Base-by-base conservation (phyloP, 2,888 invertebrate species). In the Torymus aiolomorphi region DNA sequence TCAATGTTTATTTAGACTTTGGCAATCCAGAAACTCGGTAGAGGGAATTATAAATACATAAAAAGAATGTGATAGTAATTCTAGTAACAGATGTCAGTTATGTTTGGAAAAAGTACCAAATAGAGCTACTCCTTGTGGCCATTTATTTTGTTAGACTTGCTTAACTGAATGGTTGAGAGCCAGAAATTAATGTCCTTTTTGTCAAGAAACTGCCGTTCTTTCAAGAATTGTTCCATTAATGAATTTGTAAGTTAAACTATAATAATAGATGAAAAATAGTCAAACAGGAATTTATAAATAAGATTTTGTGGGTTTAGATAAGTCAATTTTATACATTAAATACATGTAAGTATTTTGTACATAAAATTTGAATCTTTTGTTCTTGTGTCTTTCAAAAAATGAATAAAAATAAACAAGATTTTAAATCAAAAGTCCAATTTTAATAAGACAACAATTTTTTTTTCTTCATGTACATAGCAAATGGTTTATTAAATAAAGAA, bases 91-190 rank as follows among this genome's bases (percentile, higher is more conserved):
- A 73, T 96, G 96, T 87, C 92, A 94, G 80, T 91, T 96, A 70
- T 96, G 96, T 88, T 91, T 94, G 70, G 95, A 95, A 85, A 91
- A 91, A 51, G 91, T 91, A 66, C 90, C 93, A 81, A 92, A 94
- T 2, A 94, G 94, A 67, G 90, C 94, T 0, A 95, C 96, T 2
- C 93, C 94, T 0, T 97, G 97, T 90, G 97, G 97, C 0, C 97
- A 97, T 91, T 90, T 96, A 54, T 97, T 95, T 89, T 97, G 97
- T 88, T 97, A 96, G 96, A 90, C 90, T 74, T 97, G 97, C 88
- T 93, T 95, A 75, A 91, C 93, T 51, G 93, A 94, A 81, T 94
- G 95, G 93, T 89, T 95, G 69, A 92, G 92, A 80, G 92, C 92
- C 79, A 93, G 93, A 85, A 91, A 93, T 65, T 93, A 92, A 84